Evolutionary conservation across 1,140 invertebrate genomes (phyloP).

Genomic region (Phthorimaea operculella): DNA sequence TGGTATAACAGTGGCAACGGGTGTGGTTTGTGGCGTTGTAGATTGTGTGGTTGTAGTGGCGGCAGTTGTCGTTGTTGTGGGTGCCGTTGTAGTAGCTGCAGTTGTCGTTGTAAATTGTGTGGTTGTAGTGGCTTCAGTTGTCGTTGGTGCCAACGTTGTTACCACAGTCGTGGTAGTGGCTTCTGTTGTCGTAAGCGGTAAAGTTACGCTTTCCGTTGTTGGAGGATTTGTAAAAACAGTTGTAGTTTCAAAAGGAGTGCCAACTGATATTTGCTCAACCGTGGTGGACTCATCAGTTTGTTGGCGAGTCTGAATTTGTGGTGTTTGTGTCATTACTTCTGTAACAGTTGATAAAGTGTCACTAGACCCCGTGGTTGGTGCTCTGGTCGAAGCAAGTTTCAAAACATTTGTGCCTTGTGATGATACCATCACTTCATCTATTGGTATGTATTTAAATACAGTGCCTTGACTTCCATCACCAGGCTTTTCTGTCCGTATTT

Average conservation of each 20-base stretch:
- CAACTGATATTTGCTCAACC: constrained; percentile 22
- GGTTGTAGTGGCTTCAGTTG: constrained; percentile 21
- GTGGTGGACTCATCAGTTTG: constrained; percentile 29
- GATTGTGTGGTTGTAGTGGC: constrained; percentile 14
- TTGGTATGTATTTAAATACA: constrained; percentile 65
- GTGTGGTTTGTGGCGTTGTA: constrained; percentile 10
- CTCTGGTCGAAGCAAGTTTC: constrained; percentile 44
- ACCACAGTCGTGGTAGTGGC: constrained; percentile 2
- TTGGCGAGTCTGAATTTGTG: constrained; percentile 39
- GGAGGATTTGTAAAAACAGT: constrained; percentile 15
- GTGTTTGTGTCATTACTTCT: constrained; percentile 31
- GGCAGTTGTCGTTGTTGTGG: constrained; percentile 20
- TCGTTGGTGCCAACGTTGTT: constrained; percentile 14
- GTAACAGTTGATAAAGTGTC: constrained; percentile 24
- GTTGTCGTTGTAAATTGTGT: constrained; percentile 26
- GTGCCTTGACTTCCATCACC: constrained; percentile 44
- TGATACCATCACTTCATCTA: constrained; percentile 52
- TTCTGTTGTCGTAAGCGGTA: constrained; percentile 13
- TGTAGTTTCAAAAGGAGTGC: constrained; percentile 14
- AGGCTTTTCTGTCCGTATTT: constrained; percentile 65
- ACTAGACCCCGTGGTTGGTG: constrained; percentile 25
- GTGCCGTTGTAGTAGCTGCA: constrained; percentile 18
- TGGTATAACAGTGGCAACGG: constrained; percentile 15
- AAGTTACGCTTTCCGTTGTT: constrained; percentile 16
- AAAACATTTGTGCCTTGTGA: constrained; percentile 56